Evolutionary conservation across 2,113 vertebrate genomes (phyloP).

Genomic region (Hyperopisus bebe): DNA sequence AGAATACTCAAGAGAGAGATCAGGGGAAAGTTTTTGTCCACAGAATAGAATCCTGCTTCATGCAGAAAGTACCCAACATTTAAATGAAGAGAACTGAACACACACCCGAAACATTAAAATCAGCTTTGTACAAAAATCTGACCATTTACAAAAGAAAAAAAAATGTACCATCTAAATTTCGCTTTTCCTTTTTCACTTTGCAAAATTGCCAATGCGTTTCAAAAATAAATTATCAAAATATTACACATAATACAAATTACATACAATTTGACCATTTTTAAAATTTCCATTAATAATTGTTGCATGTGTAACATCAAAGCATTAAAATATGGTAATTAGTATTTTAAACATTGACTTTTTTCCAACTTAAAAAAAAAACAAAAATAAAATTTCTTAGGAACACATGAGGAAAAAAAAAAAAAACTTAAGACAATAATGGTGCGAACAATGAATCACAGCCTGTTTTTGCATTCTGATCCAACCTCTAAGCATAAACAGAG

Average conservation of each 20-base stretch:
- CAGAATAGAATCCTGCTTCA: constrained; percentile 11
- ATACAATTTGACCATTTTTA: constrained; percentile 46
- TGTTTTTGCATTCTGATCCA: constrained; percentile 18
- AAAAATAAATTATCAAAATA: constrained; percentile 68
- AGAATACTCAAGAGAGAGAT: constrained; percentile 42
- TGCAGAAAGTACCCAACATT: constrained; percentile 26
- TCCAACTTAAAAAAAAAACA: constrained; percentile 39
- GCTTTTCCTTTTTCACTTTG: constrained; percentile 35
- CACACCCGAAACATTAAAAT: constrained; percentile 25
- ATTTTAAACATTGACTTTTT: constrained; percentile 35
- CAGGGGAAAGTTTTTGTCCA: constrained; percentile 28
- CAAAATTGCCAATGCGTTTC: constrained; percentile 50
- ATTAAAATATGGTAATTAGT: constrained; percentile 37
- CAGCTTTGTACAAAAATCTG: constrained; percentile 46
- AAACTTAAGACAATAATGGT: constrained; percentile 43
- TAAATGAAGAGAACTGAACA: constrained; percentile 23
- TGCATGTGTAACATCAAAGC: constrained; percentile 39
- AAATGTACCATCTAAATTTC: constrained; percentile 50
- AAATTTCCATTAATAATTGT: constrained; percentile 43
- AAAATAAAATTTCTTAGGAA: constrained; percentile 28
- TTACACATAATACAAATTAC: constrained; percentile 53
- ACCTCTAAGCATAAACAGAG: neutral
- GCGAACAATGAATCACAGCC: constrained; percentile 37
- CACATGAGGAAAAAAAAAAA: constrained; percentile 30
- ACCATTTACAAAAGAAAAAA: constrained; percentile 40